Evolutionary conservation across 2,797 vertebrate species (phyloP), one percentile per base, ranked within the genome.

Genomic region (Pipistrellus kuhlii): DNA sequence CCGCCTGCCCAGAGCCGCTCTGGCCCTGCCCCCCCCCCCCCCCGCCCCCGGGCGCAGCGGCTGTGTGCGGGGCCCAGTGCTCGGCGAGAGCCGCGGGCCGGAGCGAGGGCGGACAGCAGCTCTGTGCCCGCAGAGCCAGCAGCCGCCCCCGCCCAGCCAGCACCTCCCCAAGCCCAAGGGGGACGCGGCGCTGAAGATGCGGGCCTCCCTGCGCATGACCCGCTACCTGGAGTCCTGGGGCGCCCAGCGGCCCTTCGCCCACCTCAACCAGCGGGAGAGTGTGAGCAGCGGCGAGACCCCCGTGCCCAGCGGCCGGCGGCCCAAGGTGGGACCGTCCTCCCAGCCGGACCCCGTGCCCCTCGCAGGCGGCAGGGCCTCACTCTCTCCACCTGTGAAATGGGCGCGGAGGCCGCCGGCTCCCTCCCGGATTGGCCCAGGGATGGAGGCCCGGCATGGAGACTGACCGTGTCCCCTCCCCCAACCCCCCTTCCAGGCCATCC

Each of bases 151-250:
- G 8, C 98, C 98, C 35, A 98, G 96, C 94, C 98, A 98, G 1
- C 98, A 95, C 6, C 94, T 98, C 4, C 96, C 98, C 14, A 99
- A 98, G 95, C 98, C 98, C 14, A 98, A 99, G 11, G 98, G 98
- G 53, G 99, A 98, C 0, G 99, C 99, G 0, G 98, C 99, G 55
- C 98, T 99, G 96, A 99, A 99, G 98, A 99, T 99, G 98, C 98
- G 99, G 23, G 99, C 99, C 0, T 99, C 99, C 0, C 99, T 99
- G 82, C 98, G 99, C 20, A 99, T 99, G 99, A 99, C 99, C 0
- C 99, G 99, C 2, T 99, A 99, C 96, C 98, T 99, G 32, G 99
- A 99, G 97, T 99, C 99, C 4, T 99, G 99, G 99, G 99, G 99
- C 0, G 99, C 99, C 0, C 99, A 99, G 2, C 98, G 99, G 95